These are phyloP conservation scores for Crocidura indochinensis DNA, from an alignment of 2,797 vertebrate genomes.

Conservation along the genomic window DNA sequence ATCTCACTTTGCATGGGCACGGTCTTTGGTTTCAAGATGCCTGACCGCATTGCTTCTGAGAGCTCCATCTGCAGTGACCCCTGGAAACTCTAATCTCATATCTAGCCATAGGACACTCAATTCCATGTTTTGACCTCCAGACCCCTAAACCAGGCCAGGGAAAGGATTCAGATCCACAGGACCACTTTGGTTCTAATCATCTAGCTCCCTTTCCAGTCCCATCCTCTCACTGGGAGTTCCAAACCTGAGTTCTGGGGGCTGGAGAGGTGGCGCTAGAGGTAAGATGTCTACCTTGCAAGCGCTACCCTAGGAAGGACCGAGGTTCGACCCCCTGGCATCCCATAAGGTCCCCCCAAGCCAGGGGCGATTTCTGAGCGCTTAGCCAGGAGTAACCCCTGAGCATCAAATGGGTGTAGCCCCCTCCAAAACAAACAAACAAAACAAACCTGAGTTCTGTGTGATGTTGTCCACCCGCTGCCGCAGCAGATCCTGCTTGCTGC, in stretches of 20 bases:
- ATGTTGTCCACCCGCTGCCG: constrained; percentile 85
- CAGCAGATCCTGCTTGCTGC: constrained; percentile 80
- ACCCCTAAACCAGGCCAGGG: neutral
- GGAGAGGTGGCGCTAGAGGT: no score
- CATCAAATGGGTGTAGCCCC: no score
- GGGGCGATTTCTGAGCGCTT: no score
- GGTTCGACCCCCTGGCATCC: no score
- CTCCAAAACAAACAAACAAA: no score
- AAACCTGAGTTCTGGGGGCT: constrained; percentile 89
- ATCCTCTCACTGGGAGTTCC: neutral
- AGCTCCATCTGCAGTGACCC: neutral
- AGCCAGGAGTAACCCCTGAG: no score
- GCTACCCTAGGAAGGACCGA: no score
- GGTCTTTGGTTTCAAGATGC: neutral
- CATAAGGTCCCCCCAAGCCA: no score
- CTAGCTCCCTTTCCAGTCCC: neutral
- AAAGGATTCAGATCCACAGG: neutral
- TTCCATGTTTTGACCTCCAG: neutral
- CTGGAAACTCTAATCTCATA: neutral
- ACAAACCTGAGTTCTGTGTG: constrained; percentile 88
- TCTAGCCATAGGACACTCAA: neutral
- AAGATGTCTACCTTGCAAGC: no score
- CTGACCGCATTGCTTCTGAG: neutral
- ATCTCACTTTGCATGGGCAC: neutral
- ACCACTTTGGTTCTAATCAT: neutral